A percentile compares a stretch with the other conserved stretches of the same genome.
These are phyloP conservation scores for Actenoides lindsayi DNA, from an alignment of 2,113 vertebrate genomes.

Conservation along the genomic window DNA sequence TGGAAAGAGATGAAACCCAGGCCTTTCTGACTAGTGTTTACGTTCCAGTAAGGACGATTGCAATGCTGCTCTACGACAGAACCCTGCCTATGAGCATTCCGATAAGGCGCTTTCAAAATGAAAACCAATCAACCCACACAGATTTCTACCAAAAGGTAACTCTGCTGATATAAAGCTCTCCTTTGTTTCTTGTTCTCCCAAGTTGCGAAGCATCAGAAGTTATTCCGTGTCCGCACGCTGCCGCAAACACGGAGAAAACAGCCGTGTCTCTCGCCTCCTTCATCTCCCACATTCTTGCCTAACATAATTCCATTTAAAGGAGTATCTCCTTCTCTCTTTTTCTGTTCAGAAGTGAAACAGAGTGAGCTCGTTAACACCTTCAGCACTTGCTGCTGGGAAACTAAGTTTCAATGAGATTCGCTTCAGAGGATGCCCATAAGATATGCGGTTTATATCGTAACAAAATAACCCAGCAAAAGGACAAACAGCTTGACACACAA, in stretches of 20 bases:
- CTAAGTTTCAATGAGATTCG: neutral
- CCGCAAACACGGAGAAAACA: conserved; percentile 22
- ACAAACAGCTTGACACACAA: neutral
- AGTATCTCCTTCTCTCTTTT: neutral
- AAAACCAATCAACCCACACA: conserved; percentile 27
- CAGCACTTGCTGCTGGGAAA: neutral
- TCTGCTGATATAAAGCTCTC: conserved; percentile 38
- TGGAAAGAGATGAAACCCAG: neutral
- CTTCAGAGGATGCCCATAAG: neutral
- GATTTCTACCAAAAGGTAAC: neutral
- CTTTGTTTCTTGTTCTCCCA: conserved; percentile 32
- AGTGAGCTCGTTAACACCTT: conserved; percentile 7
- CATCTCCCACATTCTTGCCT: conserved; percentile 41
- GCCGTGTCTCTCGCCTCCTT: conserved; percentile 7
- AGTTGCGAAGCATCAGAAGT: conserved; percentile 24
- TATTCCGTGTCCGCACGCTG: conserved; percentile 4
- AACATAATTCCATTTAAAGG: conserved; percentile 32
- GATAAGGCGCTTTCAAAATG: neutral
- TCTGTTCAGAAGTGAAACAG: neutral
- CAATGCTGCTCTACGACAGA: neutral
- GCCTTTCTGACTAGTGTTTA: neutral
- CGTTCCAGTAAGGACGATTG: neutral
- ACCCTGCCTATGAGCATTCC: neutral
- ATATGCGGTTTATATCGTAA: neutral
- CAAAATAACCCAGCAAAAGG: neutral